Base-by-base conservation (phyloP, 2,888 invertebrate genomes). In the Torymus auratus region DNA sequence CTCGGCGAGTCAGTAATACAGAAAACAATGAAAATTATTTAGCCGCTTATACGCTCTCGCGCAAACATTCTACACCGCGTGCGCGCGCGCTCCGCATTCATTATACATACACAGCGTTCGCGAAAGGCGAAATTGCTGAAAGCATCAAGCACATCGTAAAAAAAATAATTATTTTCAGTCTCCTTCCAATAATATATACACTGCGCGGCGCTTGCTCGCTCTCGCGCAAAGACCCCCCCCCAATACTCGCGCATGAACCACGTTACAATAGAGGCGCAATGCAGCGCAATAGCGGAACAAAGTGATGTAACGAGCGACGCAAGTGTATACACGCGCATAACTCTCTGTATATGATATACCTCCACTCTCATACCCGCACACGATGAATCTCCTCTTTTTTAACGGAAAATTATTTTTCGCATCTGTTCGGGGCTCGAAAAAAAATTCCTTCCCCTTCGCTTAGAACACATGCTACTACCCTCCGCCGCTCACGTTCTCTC, bases 221-320 rank as follows among this genome's bases (percentile, higher is more conserved):
- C 64, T 20, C 4, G 23, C 58, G 60, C n/a, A 11, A 15, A 17
- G n/a, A 61, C 71, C 72, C 68, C 60, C 70, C 28, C 28, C 71
- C 52, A 56, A 72, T 55, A 71, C 58, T 65, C 28, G 28, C 55
- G 64, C 68, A 52, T 67, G 76, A 76, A 72, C 72, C 80, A 62
- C 50, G 62, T 61, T 76, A 80, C 80, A 76, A 76, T 76, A 61
- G 75, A 80, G 14, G 60, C 71, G 75, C 75, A 79, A 74, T 53
- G 20, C 61, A 2, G 71, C 67, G 76, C 80, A 80, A 80, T 56
- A 71, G 60, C 41, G 68, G 52, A 67, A 71, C 69, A 68, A 13
- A 62, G 15, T 78, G 81, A 81, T 23, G 81, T 78, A 81, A 81
- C 60, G 15, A 53, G 23, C 50, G 52, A 28, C 17, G 15, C 52